These are phyloP conservation scores for Pagrus major DNA, from an alignment of 2,113 vertebrate genomes.

Conservation along the genomic window DNA sequence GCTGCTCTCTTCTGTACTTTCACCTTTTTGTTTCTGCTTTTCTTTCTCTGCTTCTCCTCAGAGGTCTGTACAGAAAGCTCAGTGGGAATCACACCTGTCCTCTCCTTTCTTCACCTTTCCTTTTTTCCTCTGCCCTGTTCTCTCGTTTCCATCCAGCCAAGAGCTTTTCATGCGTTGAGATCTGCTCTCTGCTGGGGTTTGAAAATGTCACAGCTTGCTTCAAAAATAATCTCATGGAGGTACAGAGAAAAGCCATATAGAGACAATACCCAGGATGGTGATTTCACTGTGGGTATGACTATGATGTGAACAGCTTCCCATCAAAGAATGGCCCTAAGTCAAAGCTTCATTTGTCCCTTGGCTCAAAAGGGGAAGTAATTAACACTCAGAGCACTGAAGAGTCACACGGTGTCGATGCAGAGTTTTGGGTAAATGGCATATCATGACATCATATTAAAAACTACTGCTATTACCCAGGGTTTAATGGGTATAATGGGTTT, in stretches of 20 bases:
- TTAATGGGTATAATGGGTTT: neutral
- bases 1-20: constrained; percentile 19
- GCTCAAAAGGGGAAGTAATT: neutral
- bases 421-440: neutral
- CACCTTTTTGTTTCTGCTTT: too few relatives aligned
- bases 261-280: neutral
- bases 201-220: constrained; percentile 27
- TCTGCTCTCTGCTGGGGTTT: constrained; percentile 17
- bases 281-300: neutral
- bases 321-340: neutral
- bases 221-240: neutral
- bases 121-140: neutral
- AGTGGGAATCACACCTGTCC: constrained; percentile 63
- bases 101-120: constrained; percentile 35
- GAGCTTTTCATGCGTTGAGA: neutral
- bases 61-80: constrained; percentile 24
- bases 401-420: neutral
- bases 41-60: constrained; percentile 18
- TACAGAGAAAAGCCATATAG: neutral
- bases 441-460: neutral
- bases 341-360: neutral
- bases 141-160: neutral
- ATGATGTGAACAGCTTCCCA: neutral
- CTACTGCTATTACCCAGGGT: neutral
- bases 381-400: neutral